Evolutionary conservation across 1,140 invertebrate genomes (phyloP).

Genomic region (Dufourea novaeangliae): DNA sequence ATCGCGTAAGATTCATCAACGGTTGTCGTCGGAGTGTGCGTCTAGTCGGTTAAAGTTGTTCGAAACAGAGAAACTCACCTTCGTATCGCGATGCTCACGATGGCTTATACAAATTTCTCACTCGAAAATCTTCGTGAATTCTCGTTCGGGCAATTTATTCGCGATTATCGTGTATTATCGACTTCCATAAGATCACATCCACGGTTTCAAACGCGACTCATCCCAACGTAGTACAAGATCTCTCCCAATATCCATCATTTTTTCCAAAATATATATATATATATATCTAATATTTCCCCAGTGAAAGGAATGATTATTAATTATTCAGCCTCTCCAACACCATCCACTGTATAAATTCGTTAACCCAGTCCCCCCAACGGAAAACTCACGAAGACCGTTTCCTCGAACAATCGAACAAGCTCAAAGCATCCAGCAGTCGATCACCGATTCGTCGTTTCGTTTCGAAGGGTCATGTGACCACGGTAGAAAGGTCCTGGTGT

Average conservation of each 20-base stretch:
- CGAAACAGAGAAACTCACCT: background rate
- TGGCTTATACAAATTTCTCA: background rate
- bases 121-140: background rate
- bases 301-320: too few relatives aligned
- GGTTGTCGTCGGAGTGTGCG: background rate
- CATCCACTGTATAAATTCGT: background rate
- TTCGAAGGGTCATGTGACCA: background rate
- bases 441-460: background rate
- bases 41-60: background rate
- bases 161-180: too few relatives aligned
- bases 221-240: too few relatives aligned
- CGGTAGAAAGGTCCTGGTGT: background rate
- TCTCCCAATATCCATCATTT: too few relatives aligned
- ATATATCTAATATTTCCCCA: too few relatives aligned
- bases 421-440: background rate
- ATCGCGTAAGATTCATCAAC: background rate
- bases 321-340: background rate
- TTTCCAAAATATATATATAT: too few relatives aligned
- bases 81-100: too few relatives aligned
- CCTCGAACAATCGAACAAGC: background rate
- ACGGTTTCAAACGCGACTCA: too few relatives aligned
- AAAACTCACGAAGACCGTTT: conserved; percentile 11
- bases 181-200: too few relatives aligned
- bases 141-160: too few relatives aligned
- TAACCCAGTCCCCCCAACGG: background rate